Conservation (phyloP, 2,113 vertebrate species). For the Bubo blakistoni region DNA sequence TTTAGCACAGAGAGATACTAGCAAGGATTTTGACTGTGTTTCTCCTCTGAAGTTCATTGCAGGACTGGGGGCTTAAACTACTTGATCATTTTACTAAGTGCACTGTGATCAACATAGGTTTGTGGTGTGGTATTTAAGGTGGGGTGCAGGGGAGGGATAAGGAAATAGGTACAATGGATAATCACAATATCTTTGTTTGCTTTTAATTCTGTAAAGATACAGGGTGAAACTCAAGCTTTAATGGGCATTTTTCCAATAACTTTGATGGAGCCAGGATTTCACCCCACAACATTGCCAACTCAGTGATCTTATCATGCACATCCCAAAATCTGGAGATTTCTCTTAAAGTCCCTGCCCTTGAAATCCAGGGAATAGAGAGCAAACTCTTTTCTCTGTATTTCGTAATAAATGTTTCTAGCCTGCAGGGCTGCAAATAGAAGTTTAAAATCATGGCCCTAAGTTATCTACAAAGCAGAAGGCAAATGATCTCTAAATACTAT, state of each 20-base stretch:
- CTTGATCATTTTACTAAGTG: neutral
- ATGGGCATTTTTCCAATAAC: neutral
- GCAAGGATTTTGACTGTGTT: neutral
- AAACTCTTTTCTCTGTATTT: neutral
- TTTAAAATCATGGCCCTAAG: neutral
- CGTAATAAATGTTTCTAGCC: neutral
- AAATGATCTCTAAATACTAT: neutral
- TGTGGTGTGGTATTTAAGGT: neutral
- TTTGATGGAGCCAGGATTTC: neutral
- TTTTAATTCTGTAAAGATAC: neutral
- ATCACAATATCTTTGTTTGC: neutral
- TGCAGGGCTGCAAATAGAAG: neutral
- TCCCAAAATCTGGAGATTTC: neutral
- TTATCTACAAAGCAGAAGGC: slow-evolving; percentile 11
- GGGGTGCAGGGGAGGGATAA: neutral
- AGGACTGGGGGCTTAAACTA: neutral
- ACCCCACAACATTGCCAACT: neutral
- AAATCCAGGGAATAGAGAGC: neutral
- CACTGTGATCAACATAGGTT: neutral
- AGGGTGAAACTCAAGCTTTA: neutral
- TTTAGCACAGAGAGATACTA: neutral
- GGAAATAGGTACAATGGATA: neutral
- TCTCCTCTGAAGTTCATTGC: neutral
- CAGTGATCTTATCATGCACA: neutral
- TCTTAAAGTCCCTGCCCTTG: neutral